Conservation (phyloP, 2,113 vertebrate species). For the Ptyas mucosa region DNA sequence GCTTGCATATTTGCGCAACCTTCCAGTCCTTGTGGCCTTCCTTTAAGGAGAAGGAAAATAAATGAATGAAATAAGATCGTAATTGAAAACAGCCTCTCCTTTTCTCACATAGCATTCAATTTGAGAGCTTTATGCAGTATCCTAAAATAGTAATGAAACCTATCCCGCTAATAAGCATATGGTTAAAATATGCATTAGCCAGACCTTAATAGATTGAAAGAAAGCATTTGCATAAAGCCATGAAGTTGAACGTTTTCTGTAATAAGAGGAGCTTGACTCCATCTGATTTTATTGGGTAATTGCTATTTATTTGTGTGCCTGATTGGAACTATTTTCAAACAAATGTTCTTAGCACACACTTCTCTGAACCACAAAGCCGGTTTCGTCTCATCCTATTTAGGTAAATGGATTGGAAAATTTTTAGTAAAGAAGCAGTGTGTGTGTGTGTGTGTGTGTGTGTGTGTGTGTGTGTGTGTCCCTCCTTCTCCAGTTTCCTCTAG, state of each 20-base stretch:
- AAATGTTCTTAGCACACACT: neutral
- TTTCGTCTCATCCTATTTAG: neutral
- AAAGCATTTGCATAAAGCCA: neutral
- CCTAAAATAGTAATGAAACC: neutral
- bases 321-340: neutral
- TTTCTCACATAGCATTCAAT: neutral
- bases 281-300: neutral
- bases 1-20: neutral
- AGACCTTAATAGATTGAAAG: neutral
- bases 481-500: neutral
- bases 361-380: neutral
- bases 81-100: conserved; percentile 1
- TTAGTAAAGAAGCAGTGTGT: neutral
- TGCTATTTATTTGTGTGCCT: neutral
- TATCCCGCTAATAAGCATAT: neutral
- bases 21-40: neutral
- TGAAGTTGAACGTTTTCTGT: neutral
- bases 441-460: neutral
- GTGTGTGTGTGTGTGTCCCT: too few species aligned
- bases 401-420: neutral
- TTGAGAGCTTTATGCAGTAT: neutral
- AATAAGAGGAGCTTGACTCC: neutral
- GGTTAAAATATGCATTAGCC: neutral
- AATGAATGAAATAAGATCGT: conserved; percentile 2
- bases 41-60: neutral